A percentile compares a stretch with the other conserved stretches of the same genome.
Evolutionary conservation across 2,113 vertebrate genomes (phyloP).

Genomic region (Coptodon rendalli): DNA sequence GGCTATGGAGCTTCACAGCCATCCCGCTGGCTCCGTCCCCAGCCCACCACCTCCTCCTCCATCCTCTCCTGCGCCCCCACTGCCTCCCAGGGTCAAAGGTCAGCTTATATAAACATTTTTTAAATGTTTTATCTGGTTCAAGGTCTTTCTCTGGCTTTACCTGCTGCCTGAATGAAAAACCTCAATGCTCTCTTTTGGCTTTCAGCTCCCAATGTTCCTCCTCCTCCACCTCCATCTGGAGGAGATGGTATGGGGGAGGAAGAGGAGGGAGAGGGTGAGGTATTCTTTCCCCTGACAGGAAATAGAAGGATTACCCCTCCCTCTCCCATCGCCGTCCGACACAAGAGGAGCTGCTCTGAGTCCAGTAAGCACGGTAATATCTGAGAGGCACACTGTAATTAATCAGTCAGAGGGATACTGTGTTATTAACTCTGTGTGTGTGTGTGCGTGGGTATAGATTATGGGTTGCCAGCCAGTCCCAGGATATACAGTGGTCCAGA

Average conservation of each 20-base stretch:
- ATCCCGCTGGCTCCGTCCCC: conserved; percentile 1
- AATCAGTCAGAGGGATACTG: not conserved
- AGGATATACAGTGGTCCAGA: conserved; percentile 49
- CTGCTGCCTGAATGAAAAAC: not conserved
- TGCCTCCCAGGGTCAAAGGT: conserved; percentile 63
- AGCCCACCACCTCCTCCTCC: conserved; percentile 55
- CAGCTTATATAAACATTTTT: not conserved
- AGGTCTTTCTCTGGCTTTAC: not conserved
- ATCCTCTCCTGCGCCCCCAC: conserved; percentile 54
- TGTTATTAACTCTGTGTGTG: conserved; percentile 13
- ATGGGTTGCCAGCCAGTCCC: conserved; percentile 46
- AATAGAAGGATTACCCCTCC: conserved; percentile 34
- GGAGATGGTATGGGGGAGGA: conserved; percentile 23
- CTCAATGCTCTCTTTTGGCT: not conserved
- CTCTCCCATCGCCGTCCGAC: conserved; percentile 19
- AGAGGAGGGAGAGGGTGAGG: conserved; percentile 44
- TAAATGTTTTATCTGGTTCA: not conserved
- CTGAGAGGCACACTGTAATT: not conserved
- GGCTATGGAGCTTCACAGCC: conserved; percentile 56
- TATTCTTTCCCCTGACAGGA: conserved; percentile 42
- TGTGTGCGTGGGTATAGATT: conserved; percentile 12
- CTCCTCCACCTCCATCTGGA: conserved; percentile 47
- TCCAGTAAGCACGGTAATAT: conserved; percentile 45
- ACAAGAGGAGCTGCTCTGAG: conserved; percentile 59
- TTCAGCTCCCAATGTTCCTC: conserved; percentile 46